Conservation (phyloP, 2,888 invertebrate genomes). For the Drosophila ustulata region DNA sequence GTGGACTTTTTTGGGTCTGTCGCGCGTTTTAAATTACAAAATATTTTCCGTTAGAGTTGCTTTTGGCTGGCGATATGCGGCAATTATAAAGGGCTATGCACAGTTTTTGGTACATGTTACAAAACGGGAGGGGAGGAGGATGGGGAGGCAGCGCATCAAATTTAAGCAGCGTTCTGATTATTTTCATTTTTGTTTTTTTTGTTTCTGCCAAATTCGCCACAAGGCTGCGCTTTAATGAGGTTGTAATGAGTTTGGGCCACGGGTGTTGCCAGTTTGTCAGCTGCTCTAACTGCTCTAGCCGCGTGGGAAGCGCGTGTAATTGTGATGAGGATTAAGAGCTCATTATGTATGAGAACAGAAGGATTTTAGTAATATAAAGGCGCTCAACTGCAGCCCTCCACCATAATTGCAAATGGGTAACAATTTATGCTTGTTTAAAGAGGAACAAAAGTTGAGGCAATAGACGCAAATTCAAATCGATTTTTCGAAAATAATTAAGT, state of each 20-base stretch:
- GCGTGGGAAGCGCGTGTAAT: constrained; percentile 34
- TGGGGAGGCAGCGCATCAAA: constrained; percentile 3
- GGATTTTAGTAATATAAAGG: constrained; percentile 37
- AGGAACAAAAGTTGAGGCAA: background rate
- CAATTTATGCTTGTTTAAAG: constrained; percentile 4
- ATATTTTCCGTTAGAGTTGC: constrained; percentile 68
- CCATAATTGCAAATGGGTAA: constrained; percentile 26
- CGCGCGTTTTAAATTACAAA: constrained; percentile 65
- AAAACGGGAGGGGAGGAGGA: background rate
- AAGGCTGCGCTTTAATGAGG: constrained; percentile 42
- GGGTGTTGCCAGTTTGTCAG: constrained; percentile 25
- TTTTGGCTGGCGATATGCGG: constrained; percentile 50
- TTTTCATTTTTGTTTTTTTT: constrained; percentile 7
- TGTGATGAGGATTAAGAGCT: constrained; percentile 51
- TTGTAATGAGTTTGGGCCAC: constrained; percentile 44
- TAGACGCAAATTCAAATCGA: background rate
- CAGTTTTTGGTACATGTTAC: constrained; percentile 6
- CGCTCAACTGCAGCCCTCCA: constrained; percentile 26
- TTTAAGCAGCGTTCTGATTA: constrained; percentile 30
- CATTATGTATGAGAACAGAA: constrained; percentile 37
- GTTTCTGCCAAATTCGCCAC: background rate
- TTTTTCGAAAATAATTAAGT: no score
- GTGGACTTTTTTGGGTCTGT: constrained; percentile 32
- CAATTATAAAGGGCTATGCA: constrained; percentile 58
- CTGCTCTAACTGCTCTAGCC: background rate